phyloP scores from a whole-genome alignment of 2,113 vertebrate genomes.

The Phrynocephalus versicolor region DNA sequence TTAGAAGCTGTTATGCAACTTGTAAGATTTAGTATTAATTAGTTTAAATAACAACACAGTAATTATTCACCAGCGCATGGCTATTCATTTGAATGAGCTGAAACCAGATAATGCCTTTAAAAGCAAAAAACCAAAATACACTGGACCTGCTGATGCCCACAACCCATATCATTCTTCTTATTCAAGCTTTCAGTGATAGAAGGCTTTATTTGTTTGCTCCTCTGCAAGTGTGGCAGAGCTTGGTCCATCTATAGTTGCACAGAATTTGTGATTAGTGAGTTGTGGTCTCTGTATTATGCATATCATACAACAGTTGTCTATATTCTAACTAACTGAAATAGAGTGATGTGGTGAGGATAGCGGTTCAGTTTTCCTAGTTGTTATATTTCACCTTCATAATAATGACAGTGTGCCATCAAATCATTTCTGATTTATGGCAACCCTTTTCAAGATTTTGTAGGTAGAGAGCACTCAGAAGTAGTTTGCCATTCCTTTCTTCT shows the following conservation, averaged over 20 bases:
- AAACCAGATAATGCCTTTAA: background rate
- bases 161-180: background rate
- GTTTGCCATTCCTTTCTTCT: too few species aligned
- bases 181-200: background rate
- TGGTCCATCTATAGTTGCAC: background rate
- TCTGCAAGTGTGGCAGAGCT: background rate
- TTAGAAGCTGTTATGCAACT: constrained; percentile 49
- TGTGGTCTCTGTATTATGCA: background rate
- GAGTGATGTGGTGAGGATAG: background rate
- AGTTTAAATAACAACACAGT: constrained; percentile 25
- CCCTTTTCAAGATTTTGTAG: background rate
- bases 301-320: background rate
- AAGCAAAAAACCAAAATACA: background rate
- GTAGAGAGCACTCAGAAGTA: too few species aligned
- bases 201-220: background rate
- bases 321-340: background rate
- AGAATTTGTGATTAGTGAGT: background rate
- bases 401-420: background rate
- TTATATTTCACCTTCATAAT: background rate
- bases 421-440: too few species aligned
- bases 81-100: constrained; percentile 30
- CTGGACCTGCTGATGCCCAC: background rate
- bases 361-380: background rate
- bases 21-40: constrained; percentile 26
- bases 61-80: constrained; percentile 5